Base-by-base conservation (phyloP, 2,797 vertebrate genomes). In the Oreonectes daqikongensis region DNA sequence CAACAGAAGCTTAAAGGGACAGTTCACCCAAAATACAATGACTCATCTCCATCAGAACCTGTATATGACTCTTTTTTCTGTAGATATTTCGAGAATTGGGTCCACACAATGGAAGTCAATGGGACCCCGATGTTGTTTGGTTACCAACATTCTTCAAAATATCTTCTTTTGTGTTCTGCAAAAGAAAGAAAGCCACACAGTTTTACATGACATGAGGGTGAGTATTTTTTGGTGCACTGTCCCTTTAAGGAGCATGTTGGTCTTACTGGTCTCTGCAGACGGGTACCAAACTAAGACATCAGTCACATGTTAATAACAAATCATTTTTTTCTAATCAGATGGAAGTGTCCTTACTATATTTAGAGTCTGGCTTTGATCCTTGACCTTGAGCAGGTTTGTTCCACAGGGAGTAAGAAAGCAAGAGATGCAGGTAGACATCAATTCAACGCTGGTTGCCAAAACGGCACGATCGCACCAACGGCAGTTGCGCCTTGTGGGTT, bases 301-400 rank as follows among this genome's bases (percentile, higher is more conserved):
- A 35, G 24, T n/a, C 18, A 59, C 32, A 66, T 24, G n/a, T 22
- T 12, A 28, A 5, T 26, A 52, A 30, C 52, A 11, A 35, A n/a
- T n/a, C n/a, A n/a, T n/a, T 59, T 61, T 79, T 55, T 70, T 78
- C 69, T 8, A 79, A 70, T 61, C 52, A 64, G 46, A 80, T 35
- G 46, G 14, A 42, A 74, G 30, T 46, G 48, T 61, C 59, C 42
- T 20, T 77, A 32, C 69, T 84, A 81, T 81, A 72, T 72, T 77
- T 79, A 82, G 77, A 30, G 2, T 4, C 24, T n/a, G 65, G 53
- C 26, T 78, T 64, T 69, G 66, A 26, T 53, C 17, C 22, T 22
- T 84, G 80, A 84, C 83, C 78, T 78, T 78, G 69, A 78, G 68
- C 72, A 80, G 69, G 64, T 75, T 75, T 48, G 50, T 26, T 75